phyloP scores from a whole-genome alignment of 2,113 vertebrate species.

The Larimichthys crocea region DNA sequence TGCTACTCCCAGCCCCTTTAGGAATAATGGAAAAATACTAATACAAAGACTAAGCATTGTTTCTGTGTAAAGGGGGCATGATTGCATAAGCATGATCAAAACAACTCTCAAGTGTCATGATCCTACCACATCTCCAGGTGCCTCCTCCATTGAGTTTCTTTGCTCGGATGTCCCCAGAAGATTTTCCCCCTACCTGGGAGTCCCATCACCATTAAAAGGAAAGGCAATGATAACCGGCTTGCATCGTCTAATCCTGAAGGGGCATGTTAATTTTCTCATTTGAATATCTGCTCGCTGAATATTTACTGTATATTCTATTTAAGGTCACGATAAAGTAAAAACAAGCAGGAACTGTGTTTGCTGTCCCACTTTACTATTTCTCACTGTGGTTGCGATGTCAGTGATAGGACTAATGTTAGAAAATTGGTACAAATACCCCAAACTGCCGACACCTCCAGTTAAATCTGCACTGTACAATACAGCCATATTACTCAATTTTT shows the following conservation, averaged over 20 bases:
- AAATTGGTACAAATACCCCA: neutral
- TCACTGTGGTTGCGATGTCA: neutral
- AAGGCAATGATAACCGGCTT: neutral
- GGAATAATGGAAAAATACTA: too few species aligned
- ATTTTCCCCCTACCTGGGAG: neutral
- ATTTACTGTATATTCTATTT: slow-evolving; percentile 49
- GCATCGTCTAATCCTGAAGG: neutral
- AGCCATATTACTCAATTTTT: neutral
- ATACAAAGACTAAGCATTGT: neutral
- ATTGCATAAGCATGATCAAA: neutral
- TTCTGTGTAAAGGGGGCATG: neutral
- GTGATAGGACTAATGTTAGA: neutral
- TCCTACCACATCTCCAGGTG: slow-evolving; percentile 4
- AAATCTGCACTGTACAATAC: slow-evolving; percentile 6
- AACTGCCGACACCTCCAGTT: slow-evolving; percentile 36
- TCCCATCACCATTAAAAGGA: slow-evolving; percentile 2
- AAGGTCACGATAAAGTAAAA: slow-evolving; percentile 51
- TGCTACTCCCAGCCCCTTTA: neutral
- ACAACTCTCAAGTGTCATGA: slow-evolving; percentile 1
- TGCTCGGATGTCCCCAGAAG: neutral
- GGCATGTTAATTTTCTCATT: neutral
- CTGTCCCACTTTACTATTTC: slow-evolving; percentile 11
- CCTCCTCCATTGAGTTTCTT: slow-evolving; percentile 5
- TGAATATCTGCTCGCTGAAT: slow-evolving; percentile 7
- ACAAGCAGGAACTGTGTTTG: neutral